Evolutionary conservation across 2,888 invertebrate genomes (phyloP).

Genomic region (Phrixothrix hirtus): DNA sequence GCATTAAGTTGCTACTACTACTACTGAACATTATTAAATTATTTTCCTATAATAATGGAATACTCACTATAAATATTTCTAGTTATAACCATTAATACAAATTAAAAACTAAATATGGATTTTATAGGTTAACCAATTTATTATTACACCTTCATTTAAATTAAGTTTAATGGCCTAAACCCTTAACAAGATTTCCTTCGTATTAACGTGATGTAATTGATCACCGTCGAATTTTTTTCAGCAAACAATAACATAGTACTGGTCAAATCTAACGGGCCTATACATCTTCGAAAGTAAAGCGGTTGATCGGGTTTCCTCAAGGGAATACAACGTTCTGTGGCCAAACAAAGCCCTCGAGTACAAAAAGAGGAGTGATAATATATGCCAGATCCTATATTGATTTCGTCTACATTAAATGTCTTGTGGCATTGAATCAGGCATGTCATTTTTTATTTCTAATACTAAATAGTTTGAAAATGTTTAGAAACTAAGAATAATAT

Average conservation of each 20-base stretch:
- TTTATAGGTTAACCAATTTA: background rate
- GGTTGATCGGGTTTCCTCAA: constrained; percentile 37
- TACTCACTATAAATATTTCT: no score
- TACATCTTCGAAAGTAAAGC: constrained; percentile 40
- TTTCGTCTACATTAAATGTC: constrained; percentile 27
- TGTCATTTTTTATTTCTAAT: no score
- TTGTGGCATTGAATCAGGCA: constrained; percentile 17
- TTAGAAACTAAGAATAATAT: no score
- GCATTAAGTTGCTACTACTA: no score
- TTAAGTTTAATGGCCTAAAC: no score
- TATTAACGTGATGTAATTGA: background rate
- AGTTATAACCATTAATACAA: no score
- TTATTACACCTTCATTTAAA: no score
- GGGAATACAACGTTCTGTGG: constrained; percentile 37
- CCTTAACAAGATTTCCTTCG: background rate
- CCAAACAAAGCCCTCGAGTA: constrained; percentile 28
- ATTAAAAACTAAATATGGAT: no score
- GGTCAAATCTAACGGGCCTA: constrained; percentile 37
- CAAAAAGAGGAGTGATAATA: constrained; percentile 26
- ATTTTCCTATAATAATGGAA: no score
- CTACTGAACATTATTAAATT: no score
- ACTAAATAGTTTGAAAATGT: no score
- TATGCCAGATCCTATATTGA: constrained; percentile 26
- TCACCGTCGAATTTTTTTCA: constrained; percentile 18
- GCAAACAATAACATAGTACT: constrained; percentile 29